Evolutionary conservation across 2,797 vertebrate genomes (phyloP).

Genomic region (Xerus rutilus): DNA sequence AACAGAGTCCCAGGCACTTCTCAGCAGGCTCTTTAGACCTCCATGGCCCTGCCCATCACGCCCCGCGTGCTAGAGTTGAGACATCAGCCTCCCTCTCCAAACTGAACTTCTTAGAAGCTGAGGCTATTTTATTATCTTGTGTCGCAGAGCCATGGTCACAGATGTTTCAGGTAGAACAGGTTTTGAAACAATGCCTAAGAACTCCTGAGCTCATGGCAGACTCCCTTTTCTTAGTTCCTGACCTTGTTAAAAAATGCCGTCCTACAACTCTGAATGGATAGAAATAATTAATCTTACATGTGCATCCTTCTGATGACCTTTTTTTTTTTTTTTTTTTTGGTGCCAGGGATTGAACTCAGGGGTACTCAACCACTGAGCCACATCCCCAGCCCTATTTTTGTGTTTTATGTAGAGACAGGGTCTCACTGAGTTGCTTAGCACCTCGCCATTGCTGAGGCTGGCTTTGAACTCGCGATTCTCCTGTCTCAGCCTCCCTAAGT

Average conservation of each 20-base stretch:
- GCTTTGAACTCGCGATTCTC: no score
- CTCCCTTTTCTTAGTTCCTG: neutral
- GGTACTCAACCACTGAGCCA: no score
- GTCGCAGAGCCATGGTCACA: neutral
- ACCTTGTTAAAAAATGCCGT: neutral
- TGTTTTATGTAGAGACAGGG: no score
- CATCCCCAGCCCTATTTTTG: no score
- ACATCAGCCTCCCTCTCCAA: neutral
- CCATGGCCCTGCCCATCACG: accelerated
- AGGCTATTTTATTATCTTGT: neutral
- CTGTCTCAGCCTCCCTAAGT: no score
- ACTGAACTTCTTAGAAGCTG: neutral
- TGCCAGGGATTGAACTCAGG: no score
- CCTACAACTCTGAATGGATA: neutral
- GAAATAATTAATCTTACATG: neutral
- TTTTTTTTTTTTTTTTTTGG: neutral
- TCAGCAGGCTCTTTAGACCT: accelerated
- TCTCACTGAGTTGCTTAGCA: no score
- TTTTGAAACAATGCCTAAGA: neutral
- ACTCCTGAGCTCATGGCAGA: neutral
- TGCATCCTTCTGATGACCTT: neutral
- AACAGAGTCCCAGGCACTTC: neutral
- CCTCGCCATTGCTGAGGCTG: no score
- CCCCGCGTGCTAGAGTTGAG: neutral
- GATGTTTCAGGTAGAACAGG: neutral